Percentiles rank a stretch among this genome's conserved stretches.
Conservation (phyloP, 2,888 invertebrate genomes). For the Drosophila ezoana region DNA sequence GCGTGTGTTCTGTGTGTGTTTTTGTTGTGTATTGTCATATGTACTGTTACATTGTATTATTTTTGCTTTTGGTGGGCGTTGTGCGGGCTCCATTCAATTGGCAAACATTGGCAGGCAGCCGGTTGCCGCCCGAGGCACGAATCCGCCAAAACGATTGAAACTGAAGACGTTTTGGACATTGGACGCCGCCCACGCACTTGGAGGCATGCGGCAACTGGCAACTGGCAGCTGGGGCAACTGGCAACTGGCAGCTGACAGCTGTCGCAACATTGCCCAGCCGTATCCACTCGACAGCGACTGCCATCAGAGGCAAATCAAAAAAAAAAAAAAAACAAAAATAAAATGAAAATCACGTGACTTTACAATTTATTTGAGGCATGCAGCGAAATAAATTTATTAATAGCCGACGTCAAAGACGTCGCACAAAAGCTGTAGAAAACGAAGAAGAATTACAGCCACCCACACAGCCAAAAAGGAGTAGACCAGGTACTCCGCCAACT, state of each 20-base stretch:
- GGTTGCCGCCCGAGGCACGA: slow-evolving; percentile 45
- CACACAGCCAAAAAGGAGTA: slow-evolving; percentile 32
- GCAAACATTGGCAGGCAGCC: slow-evolving; percentile 58
- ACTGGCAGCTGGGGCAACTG: slow-evolving; percentile 57
- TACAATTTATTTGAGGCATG: slow-evolving; percentile 73
- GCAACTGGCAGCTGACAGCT: slow-evolving; percentile 61
- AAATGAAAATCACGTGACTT: slow-evolving; percentile 64
- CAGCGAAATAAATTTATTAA: slow-evolving; percentile 75
- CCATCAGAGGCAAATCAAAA: slow-evolving; percentile 72
- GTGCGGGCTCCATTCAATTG: slow-evolving; percentile 55
- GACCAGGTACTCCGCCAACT: slow-evolving; percentile 13
- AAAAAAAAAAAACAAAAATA: slow-evolving; percentile 33
- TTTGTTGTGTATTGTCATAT: slow-evolving; percentile 33
- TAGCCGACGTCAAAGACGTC: slow-evolving; percentile 59
- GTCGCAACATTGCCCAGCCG: slow-evolving; percentile 61
- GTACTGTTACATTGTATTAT: slow-evolving; percentile 44
- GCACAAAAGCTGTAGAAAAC: slow-evolving; percentile 21
- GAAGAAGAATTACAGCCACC: slow-evolving; percentile 58
- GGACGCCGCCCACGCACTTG: slow-evolving; percentile 56
- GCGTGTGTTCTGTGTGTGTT: slow-evolving; percentile 17
- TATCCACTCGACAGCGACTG: slow-evolving; percentile 32
- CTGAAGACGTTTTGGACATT: slow-evolving; percentile 69
- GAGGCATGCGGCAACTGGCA: slow-evolving; percentile 44
- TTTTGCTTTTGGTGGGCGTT: slow-evolving; percentile 54
- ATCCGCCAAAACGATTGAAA: slow-evolving; percentile 59